Conservation (phyloP, 2,888 invertebrate species). For the Drosophila demipolita region DNA sequence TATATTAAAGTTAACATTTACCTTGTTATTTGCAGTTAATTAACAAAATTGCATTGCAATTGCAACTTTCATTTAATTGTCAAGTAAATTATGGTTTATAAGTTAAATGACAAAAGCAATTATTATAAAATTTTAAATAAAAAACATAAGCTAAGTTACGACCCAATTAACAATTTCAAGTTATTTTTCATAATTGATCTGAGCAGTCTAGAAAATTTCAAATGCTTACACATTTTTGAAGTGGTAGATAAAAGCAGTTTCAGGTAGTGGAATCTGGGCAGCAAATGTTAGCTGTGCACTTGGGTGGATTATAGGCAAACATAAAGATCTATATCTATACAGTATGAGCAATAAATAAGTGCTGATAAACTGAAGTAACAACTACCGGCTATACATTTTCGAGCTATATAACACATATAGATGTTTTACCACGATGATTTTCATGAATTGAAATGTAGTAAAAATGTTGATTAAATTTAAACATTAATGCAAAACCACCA, state of each 20-base stretch:
- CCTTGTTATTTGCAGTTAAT: not conserved
- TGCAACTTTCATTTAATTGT: not conserved
- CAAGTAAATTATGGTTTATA: not conserved
- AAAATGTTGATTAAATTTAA: constrained; percentile 31
- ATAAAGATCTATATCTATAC: not conserved
- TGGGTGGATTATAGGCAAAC: not conserved
- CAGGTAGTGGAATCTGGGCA: not conserved
- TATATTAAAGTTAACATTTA: not conserved
- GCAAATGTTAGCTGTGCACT: constrained; percentile 7
- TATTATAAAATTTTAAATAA: not conserved
- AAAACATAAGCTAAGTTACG: not conserved
- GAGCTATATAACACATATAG: not conserved
- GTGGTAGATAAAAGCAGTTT: constrained; percentile 13
- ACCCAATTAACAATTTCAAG: not conserved
- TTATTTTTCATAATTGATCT: not conserved
- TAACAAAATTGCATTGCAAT: too few species aligned
- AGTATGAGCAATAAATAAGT: constrained; percentile 30
- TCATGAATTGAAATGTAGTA: not conserved
- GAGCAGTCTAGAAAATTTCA: constrained; percentile 13
- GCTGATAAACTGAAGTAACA: constrained; percentile 33
- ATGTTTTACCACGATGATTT: constrained; percentile 16
- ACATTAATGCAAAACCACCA: not conserved
- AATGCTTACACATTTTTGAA: constrained; percentile 1
- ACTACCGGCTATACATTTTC: constrained; percentile 15
- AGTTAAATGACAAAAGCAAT: not conserved